Evolutionary conservation across 2,888 invertebrate species (phyloP).

Genomic region (Pollenia amentaria): DNA sequence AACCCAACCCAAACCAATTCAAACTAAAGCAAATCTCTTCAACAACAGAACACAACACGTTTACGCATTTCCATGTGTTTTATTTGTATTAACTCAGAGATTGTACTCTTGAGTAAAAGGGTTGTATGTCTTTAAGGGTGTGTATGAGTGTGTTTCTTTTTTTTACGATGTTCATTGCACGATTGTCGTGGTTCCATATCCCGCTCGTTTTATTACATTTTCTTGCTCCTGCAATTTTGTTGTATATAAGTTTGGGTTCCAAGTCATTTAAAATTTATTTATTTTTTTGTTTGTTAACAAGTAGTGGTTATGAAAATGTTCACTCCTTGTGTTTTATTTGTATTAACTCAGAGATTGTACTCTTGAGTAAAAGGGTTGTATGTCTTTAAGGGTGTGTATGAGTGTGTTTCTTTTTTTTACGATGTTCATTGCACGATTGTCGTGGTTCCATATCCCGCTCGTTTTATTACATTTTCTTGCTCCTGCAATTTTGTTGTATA

Average conservation of each 20-base stretch:
- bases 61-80: conserved; percentile 57
- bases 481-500: not conserved
- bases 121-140: not conserved
- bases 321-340: conserved; percentile 22
- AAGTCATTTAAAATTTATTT: conserved; percentile 16
- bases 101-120: conserved; percentile 60
- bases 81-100: conserved; percentile 3
- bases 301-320: conserved; percentile 20
- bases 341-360: conserved; percentile 40
- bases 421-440: conserved; percentile 43
- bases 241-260: not conserved
- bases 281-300: conserved; percentile 14
- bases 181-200: conserved; percentile 39
- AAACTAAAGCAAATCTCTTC: conserved; percentile 7
- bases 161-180: conserved; percentile 37
- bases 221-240: not conserved
- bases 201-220: conserved; percentile 6
- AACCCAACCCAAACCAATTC: conserved; percentile 6
- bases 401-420: conserved; percentile 4
- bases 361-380: conserved; percentile 48
- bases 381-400: too few species aligned
- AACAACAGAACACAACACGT: conserved; percentile 13
- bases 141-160: not conserved
- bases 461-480: not conserved
- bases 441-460: conserved; percentile 30